Conservation (phyloP, 1,140 invertebrate species). For the Theocolax elegans region DNA sequence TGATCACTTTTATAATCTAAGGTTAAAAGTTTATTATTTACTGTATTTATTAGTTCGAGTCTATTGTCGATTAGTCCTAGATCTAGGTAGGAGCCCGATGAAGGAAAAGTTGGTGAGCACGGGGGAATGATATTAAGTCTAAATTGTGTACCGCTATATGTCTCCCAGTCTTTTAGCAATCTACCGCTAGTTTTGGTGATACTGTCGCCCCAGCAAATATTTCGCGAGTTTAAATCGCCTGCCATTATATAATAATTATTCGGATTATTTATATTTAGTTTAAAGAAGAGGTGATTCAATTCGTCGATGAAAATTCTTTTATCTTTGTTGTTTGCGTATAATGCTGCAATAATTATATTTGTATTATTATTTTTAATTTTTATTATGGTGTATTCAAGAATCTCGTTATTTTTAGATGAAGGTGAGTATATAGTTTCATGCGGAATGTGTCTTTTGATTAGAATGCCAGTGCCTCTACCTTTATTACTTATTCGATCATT, state of each 20-base stretch:
- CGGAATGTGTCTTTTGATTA: not conserved
- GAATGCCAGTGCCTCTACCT: not conserved
- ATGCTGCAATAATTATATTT: not conserved
- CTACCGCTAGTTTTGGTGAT: slow-evolving; percentile 22
- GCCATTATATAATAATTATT: not conserved
- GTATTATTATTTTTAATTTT: not conserved
- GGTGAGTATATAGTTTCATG: not conserved
- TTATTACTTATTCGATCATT: not conserved
- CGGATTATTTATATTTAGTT: not conserved
- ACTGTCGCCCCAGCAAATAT: slow-evolving; percentile 32
- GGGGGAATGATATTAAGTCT: slow-evolving; percentile 22
- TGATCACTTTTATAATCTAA: slow-evolving; percentile 15
- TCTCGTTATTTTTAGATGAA: not conserved
- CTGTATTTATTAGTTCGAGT: not conserved
- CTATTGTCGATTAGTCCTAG: slow-evolving; percentile 4
- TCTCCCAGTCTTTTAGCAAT: slow-evolving; percentile 29
- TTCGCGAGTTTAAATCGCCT: slow-evolving; percentile 3
- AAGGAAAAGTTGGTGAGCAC: slow-evolving; percentile 28
- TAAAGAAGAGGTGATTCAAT: no score
- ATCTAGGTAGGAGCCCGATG: slow-evolving; percentile 29
- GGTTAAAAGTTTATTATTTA: not conserved
- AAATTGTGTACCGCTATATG: slow-evolving; percentile 1
- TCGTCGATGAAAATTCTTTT: not conserved
- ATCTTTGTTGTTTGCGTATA: not conserved
- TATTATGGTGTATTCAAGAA: not conserved